Conservation (phyloP, 2,888 invertebrate genomes). For the Stomorhina lunata region DNA sequence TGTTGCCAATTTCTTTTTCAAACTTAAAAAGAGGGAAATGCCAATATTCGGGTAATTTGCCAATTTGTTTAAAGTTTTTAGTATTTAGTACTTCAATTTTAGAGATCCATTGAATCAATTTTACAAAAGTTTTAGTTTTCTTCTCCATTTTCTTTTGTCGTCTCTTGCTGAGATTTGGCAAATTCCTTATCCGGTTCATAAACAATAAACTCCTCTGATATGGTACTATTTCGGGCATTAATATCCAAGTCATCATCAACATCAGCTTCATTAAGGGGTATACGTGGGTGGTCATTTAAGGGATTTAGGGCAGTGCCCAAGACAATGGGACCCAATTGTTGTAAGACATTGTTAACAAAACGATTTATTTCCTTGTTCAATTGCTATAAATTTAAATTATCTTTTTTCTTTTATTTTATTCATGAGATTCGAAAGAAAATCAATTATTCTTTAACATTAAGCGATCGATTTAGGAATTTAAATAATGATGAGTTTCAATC, state of each 20-base stretch:
- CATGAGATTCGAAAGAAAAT: background rate
- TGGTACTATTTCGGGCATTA: conserved; percentile 52
- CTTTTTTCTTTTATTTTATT: background rate
- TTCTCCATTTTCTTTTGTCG: background rate
- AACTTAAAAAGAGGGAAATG: conserved; percentile 26
- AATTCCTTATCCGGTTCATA: conserved; percentile 74
- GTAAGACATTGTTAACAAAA: conserved; percentile 73
- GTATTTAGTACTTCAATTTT: conserved; percentile 4
- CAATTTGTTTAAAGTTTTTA: conserved; percentile 14
- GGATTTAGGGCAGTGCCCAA: conserved; percentile 75
- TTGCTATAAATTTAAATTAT: conserved; percentile 70
- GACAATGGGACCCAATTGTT: conserved; percentile 73
- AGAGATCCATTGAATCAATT: background rate
- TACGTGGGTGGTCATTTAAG: conserved; percentile 59
- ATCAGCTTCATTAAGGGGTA: conserved; percentile 39
- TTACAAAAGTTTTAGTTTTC: conserved; percentile 1
- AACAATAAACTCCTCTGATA: conserved; percentile 69
- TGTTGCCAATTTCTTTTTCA: conserved; percentile 49
- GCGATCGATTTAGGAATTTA: too few relatives aligned
- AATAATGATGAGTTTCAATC: conserved; percentile 15
- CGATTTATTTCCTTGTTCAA: conserved; percentile 76
- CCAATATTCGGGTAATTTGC: conserved; percentile 39
- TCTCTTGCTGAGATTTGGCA: conserved; percentile 38
- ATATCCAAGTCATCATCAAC: conserved; percentile 57
- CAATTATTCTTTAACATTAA: background rate